A percentile compares a stretch with the other conserved stretches of the same genome.
These are phyloP conservation scores for Machimus rusticus DNA, from an alignment of 2,888 invertebrate species.

Conservation along the genomic window DNA sequence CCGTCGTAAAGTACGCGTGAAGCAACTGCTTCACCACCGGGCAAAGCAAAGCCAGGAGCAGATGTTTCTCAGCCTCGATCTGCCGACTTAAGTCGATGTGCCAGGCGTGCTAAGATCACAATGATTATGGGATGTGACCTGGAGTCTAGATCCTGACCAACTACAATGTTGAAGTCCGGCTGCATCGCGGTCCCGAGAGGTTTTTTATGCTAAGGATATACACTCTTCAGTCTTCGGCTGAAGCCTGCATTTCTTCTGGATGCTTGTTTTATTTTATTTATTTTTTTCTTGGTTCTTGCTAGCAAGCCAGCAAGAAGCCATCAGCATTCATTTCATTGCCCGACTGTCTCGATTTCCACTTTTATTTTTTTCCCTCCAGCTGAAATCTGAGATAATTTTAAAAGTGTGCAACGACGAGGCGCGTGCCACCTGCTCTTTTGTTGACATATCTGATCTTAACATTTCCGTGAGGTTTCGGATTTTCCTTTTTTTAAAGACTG, in stretches of 20 bases:
- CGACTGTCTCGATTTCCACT: background rate
- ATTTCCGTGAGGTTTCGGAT: background rate
- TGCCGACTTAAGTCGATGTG: background rate
- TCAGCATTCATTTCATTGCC: background rate
- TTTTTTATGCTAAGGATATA: background rate
- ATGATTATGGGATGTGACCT: constrained; percentile 13
- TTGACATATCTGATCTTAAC: constrained; percentile 19
- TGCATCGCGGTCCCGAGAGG: background rate
- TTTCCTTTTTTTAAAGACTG: background rate
- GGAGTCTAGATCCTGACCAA: background rate
- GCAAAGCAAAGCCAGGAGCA: background rate
- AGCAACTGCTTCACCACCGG: background rate
- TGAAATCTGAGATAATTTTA: constrained; percentile 14
- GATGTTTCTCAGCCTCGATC: background rate
- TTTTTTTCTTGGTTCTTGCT: background rate
- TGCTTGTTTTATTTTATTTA: background rate
- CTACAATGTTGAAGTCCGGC: constrained; percentile 6
- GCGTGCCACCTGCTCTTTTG: constrained; percentile 39
- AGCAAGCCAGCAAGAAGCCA: background rate
- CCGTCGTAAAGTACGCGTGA: background rate
- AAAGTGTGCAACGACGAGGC: background rate
- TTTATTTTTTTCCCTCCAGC: background rate
- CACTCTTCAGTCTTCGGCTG: background rate
- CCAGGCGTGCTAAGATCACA: constrained; percentile 7
- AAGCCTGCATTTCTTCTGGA: background rate